Conservation (phyloP, 2,113 vertebrate species). For the Chamaetylas fuelleborni region DNA sequence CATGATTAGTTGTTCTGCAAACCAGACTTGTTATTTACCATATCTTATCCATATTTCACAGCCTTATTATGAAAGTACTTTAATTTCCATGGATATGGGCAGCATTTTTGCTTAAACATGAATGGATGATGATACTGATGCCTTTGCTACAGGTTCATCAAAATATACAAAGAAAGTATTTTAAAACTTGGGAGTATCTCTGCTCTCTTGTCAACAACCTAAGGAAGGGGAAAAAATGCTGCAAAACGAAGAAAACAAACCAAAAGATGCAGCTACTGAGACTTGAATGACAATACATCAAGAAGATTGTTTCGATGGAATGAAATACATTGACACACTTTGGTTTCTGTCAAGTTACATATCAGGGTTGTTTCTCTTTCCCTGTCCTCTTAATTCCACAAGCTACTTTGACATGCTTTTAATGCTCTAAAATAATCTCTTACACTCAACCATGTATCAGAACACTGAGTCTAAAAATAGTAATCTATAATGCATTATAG, state of each 20-base stretch:
- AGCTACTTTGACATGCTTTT: not conserved
- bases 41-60: not conserved
- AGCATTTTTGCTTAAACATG: not conserved
- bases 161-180: not conserved
- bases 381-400: not conserved
- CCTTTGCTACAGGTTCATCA: not conserved
- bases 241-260: not conserved
- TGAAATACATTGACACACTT: not conserved
- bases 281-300: not conserved
- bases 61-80: not conserved
- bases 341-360: not conserved
- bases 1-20: not conserved
- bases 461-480: slow-evolving; percentile 15
- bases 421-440: slow-evolving; percentile 35
- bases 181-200: not conserved
- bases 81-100: not conserved
- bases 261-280: not conserved
- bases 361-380: not conserved
- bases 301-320: not conserved
- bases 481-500: not conserved
- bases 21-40: not conserved
- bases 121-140: not conserved
- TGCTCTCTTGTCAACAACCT: not conserved
- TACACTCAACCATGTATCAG: not conserved
- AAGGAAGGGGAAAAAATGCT: not conserved